Evolutionary conservation across 2,113 vertebrate species (phyloP).

Genomic region (Malurus alboscapulatus): DNA sequence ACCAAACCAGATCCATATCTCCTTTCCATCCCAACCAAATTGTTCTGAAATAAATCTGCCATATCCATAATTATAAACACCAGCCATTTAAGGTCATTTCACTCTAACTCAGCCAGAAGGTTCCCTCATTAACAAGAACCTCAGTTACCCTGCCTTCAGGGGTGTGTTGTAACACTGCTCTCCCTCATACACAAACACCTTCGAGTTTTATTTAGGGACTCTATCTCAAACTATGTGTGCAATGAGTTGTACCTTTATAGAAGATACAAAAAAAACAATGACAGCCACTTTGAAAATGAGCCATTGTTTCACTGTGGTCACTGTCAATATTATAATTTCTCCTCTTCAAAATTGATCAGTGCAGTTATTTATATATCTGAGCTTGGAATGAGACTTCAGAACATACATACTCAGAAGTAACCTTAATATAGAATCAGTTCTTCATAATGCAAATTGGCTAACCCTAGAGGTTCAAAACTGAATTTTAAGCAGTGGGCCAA

Average conservation of each 20-base stretch:
- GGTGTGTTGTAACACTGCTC: rapidly evolving
- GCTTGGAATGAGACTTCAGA: not conserved
- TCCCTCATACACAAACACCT: not conserved
- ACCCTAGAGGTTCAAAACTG: conserved; percentile 39
- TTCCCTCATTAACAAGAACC: not conserved
- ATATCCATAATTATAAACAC: not conserved
- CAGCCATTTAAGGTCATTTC: not conserved
- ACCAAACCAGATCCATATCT: not conserved
- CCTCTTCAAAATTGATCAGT: not conserved
- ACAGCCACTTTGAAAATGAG: not conserved
- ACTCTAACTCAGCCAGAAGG: not conserved
- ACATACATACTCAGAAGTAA: not conserved
- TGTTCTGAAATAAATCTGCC: rapidly evolving
- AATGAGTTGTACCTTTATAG: not conserved
- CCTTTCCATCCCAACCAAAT: not conserved
- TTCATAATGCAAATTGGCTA: conserved; percentile 36
- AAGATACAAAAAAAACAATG: not conserved
- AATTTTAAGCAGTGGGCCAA: conserved; percentile 38
- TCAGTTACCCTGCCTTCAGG: not conserved
- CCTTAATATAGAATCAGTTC: not conserved
- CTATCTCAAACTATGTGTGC: not conserved
- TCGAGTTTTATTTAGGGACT: not conserved
- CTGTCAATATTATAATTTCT: not conserved
- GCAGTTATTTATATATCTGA: not conserved
- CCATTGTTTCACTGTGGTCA: not conserved